Evolutionary conservation across 1,140 invertebrate genomes (phyloP), one percentile per base, ranked within the genome.

Genomic region (Elymnias hypermnestra): DNA sequence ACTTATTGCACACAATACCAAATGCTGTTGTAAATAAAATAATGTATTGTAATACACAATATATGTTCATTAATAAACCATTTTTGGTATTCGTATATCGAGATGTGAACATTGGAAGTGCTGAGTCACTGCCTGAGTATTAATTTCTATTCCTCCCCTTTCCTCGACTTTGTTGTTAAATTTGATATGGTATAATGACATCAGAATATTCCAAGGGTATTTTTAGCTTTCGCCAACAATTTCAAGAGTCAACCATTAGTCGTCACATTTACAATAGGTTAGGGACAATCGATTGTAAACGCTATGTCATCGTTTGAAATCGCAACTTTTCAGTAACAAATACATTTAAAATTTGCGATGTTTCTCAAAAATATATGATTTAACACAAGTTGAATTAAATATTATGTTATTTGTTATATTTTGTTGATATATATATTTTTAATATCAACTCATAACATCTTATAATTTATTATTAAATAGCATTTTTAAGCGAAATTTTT

Each of bases 181-280:
- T 76, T 76, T 62, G 71, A 63, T 54, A 67, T 68, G 61, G 60
- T 62, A 38, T 64, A 56, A 67, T 64, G 60, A 54, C 57, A 61
- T 57, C 36, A 59, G 51, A 55, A 54, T 58, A 64, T 66, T 72
- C 60, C 52, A 50, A 38, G 44, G 54, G 45, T 56, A 42, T 52
- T 57, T 56, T 46, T 54, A 42, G 46, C 62, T 66, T 63, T 63
- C 48, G 48, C 40, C 49, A 42, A 57, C 14, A 25, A 57, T 66
- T 69, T 60, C 14, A 19, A 44, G 31, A 22, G 21, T 33, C 12
- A 15, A 41, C 22, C 46, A 49, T 49, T 49, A 49, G 21, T 49
- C 38, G 12, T 33, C 19, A 36, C 21, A 41, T 26, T 41, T 13
- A 49, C 38, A 49, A 49, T 49, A 31, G 38, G 13, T 41, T 26